Evolutionary conservation across 2,888 invertebrate species (phyloP), one percentile per base, ranked within the genome.

Genomic region (Chrysolina oricalcia): DNA sequence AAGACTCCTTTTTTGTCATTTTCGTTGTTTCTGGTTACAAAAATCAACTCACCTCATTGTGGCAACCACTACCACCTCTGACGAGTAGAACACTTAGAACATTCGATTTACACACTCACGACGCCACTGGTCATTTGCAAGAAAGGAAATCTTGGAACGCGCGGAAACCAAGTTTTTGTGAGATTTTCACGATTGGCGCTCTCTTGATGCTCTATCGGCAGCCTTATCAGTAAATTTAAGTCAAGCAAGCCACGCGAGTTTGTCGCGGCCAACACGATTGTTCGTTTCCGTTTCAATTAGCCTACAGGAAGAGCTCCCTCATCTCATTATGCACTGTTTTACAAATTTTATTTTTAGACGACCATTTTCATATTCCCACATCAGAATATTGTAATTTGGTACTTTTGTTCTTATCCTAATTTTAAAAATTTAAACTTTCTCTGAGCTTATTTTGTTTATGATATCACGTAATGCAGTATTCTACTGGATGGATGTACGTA

Each of bases 251-350:
- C 87, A 86, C 86, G 86, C 86, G 86, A 86, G 86, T 86, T 86
- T 85, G 86, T 86, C 87, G 86, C 86, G 84, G 84, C 85, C 86
- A 83, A 79, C 86, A 86, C 88, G 87, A 89, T 89, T 89, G 88
- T 87, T 86, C 86, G 88, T 86, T 89, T 89, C 89, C 89, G 89
- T 88, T 88, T 88, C 88, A 89, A 89, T 89, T 89, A 88, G 86
- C 83, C 85, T 84, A 87, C 88, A 88, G 88, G 88, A 88, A 88
- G 88, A 88, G 87, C 87, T 88, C 88, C 88, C 88, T 88, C 88
- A 88, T 88, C 88, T 88, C 88, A 88, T 88, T 88, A 88, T 88
- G 88, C 88, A 87, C 85, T 87, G 88, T 88, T 88, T 88, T 88
- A 88, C 88, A 86, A 88, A 88, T 86, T 88, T 88, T 88, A 88